Conservation (phyloP, 2,113 vertebrate species). For the Puntigrus tetrazona region DNA sequence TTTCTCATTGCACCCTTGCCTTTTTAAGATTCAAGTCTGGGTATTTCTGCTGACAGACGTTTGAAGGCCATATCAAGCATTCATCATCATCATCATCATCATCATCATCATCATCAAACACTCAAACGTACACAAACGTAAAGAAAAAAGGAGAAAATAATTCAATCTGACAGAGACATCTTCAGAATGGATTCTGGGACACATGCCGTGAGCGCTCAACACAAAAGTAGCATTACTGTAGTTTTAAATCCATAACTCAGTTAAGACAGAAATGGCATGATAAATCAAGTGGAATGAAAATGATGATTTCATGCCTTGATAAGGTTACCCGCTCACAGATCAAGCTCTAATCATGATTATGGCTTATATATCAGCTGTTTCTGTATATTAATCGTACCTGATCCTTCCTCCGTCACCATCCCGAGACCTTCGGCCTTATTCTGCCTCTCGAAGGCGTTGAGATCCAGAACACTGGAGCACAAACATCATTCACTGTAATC, state of each 20-base stretch:
- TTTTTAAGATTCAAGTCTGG: not conserved
- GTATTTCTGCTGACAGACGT: not conserved
- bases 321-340: not conserved
- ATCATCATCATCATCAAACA: not conserved
- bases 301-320: not conserved
- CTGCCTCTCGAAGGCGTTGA: constrained; percentile 95
- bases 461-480: constrained; percentile 81
- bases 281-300: not conserved
- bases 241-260: not conserved
- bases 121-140: not conserved
- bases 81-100: not conserved
- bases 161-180: constrained; percentile 27
- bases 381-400: constrained; percentile 76
- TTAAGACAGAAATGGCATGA: not conserved
- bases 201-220: not conserved
- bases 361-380: not conserved
- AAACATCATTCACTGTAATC: not conserved
- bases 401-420: constrained; percentile 97
- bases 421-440: constrained; percentile 97
- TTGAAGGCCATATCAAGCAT: constrained; percentile 4
- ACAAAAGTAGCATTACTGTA: not conserved
- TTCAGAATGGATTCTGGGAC: constrained; percentile 17
- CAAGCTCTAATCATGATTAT: not conserved
- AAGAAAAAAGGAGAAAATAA: constrained; percentile 48
- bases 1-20: constrained; percentile 59